phyloP scores from a whole-genome alignment of 30 jellyfish, hydroid and myxozoan genomes.

The Aurelia sp. region DNA sequence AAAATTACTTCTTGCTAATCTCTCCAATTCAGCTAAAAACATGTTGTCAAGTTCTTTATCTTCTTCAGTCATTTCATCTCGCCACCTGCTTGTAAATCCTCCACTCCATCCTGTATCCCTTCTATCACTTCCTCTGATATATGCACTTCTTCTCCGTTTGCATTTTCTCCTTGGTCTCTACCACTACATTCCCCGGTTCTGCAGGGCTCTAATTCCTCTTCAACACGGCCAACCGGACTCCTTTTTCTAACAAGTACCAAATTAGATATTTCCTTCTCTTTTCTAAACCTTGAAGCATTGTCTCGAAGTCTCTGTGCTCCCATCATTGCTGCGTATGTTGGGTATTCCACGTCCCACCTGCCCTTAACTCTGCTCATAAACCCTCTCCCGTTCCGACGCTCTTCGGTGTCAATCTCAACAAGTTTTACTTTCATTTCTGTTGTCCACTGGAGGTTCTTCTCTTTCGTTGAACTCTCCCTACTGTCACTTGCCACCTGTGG shows the following conservation, averaged over 20 bases:
- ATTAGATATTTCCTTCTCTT: background rate
- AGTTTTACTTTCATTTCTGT: constrained; percentile 17
- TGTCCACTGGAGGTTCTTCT: constrained; percentile 9
- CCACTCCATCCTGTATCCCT: constrained; percentile 1
- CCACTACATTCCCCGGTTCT: constrained; percentile 4
- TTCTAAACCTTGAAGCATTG: constrained; percentile 12
- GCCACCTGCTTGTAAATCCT: background rate
- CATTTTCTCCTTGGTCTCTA: constrained; percentile 10
- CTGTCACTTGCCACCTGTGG: no score
- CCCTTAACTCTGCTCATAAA: constrained; percentile 3
- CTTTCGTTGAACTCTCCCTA: background rate
- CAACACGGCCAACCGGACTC: background rate
- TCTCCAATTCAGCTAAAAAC: constrained; percentile 20
- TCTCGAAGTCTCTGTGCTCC: constrained; percentile 16
- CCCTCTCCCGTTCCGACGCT: constrained; percentile 9
- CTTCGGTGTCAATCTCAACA: constrained; percentile 12
- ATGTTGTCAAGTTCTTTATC: constrained; percentile 7
- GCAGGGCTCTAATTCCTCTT: constrained; percentile 10
- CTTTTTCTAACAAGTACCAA: constrained; percentile 6
- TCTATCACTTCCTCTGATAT: constrained; percentile 2
- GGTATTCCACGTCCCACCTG: constrained; percentile 17
- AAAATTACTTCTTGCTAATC: background rate
- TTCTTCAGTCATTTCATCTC: constrained; percentile 7
- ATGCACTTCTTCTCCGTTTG: background rate
- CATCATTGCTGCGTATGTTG: constrained; percentile 8